phyloP scores from a whole-genome alignment of 2,113 vertebrate species.

The Apistogramma diplotaenia region DNA sequence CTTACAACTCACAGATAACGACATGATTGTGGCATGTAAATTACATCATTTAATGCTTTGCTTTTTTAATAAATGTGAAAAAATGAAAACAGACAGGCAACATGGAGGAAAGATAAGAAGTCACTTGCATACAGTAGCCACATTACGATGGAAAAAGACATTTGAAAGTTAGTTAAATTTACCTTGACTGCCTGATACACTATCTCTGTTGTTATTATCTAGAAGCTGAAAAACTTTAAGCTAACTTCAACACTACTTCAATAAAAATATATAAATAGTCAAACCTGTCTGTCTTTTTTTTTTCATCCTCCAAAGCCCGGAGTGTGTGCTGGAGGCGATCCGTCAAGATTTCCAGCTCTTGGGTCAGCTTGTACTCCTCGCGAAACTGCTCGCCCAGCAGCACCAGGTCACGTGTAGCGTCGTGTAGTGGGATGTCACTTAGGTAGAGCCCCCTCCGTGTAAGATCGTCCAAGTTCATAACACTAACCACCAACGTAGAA shows the following conservation, averaged over 20 bases:
- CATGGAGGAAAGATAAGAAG: neutral
- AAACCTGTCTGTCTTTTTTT: constrained; percentile 99
- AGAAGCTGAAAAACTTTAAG: neutral
- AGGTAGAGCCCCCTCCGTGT: constrained; percentile 93
- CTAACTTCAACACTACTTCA: neutral
- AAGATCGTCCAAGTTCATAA: constrained; percentile 98
- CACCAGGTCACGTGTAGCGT: constrained; percentile 96
- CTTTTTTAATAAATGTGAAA: neutral
- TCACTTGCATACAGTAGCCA: neutral
- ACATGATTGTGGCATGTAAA: neutral
- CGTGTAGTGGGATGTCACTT: constrained; percentile 96
- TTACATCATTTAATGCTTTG: neutral
- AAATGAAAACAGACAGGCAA: neutral
- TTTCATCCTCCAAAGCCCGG: constrained; percentile 94
- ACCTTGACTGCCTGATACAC: neutral
- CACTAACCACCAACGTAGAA: constrained; percentile 70
- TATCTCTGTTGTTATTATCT: neutral
- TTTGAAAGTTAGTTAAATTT: neutral
- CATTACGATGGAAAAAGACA: neutral
- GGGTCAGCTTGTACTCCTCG: constrained; percentile 97
- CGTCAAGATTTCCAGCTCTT: constrained; percentile 95
- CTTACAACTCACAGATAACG: neutral
- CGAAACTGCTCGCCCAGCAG: constrained; percentile 96
- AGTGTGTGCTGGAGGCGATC: constrained; percentile 96
- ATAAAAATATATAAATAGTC: neutral